Evolutionary conservation across 1,140 invertebrate genomes (phyloP), one percentile per base, ranked within the genome.

Genomic region (Luehdorfia chinensis): DNA sequence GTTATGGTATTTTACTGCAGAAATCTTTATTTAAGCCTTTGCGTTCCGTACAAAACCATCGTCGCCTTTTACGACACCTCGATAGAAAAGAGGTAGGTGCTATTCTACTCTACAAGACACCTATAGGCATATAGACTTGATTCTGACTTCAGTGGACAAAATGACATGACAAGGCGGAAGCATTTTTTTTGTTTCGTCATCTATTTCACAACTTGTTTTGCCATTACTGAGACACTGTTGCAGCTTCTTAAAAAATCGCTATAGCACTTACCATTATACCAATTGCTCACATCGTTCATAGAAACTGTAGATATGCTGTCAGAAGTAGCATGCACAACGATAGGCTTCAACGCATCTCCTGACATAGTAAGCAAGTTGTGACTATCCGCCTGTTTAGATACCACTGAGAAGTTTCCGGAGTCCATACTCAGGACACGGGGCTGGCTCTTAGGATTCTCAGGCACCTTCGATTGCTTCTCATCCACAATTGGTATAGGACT

Each of bases 221-320:
- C n/a, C n/a, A n/a, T n/a, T n/a, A n/a, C n/a, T n/a, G n/a, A n/a
- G n/a, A n/a, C n/a, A 66, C 61, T 6, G 68, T 63, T 39, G 71
- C 9, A 4, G 9, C 2, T 31, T 31, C 30, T 31, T 5, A 13
- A 31, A 31, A n/a, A n/a, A n/a, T n/a, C n/a, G n/a, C 9, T 4
- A 3, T 12, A 12, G 2, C 25, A 28, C 6, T 28, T 28, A 9
- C 25, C 9, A 66, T 84, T 79, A 63, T 89, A 85, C 89, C 89
- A 90, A 48, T 75, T 87, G 54, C 88, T 90, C 43, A 90, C 87
- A 74, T 90, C 89, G 57, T 86, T 87, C 70, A 89, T 87, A 12
- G 88, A 87, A 8, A 89, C 87, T 13, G 84, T 73, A 2, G 84
- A 83, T 52, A 88, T 83, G 16, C 69, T 85, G 25, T 88, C 84